A percentile compares a stretch with the other conserved stretches of the same genome.
phyloP scores from a whole-genome alignment of 2,113 vertebrate genomes.

The Pteruthius melanotis region DNA sequence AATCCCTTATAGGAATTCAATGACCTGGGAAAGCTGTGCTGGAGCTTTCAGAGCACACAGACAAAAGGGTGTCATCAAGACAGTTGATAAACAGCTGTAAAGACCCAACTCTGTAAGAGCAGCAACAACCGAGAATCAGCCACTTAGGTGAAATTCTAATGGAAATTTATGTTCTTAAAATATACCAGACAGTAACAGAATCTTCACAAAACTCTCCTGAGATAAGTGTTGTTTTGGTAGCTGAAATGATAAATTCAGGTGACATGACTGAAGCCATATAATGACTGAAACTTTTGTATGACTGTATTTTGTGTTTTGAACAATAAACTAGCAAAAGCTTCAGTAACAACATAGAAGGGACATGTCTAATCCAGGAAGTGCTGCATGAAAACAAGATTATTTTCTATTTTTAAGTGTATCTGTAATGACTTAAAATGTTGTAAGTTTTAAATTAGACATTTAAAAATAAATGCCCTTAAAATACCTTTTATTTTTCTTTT shows the following conservation, averaged over 20 bases:
- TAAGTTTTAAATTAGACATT: neutral
- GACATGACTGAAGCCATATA: neutral
- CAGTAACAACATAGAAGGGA: neutral
- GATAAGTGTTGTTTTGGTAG: neutral
- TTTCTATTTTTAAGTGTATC: neutral
- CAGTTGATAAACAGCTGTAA: neutral
- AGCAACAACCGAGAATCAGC: neutral
- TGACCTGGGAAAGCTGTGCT: neutral
- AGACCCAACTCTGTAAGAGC: neutral
- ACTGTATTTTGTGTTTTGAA: neutral
- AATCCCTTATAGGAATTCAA: neutral
- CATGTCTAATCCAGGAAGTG: neutral
- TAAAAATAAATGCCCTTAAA: neutral
- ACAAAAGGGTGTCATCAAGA: neutral
- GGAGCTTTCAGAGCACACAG: neutral
- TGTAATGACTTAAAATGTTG: neutral
- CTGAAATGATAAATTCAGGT: neutral
- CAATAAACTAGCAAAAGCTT: neutral
- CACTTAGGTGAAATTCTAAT: neutral
- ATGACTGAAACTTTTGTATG: neutral
- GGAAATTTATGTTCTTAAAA: neutral
- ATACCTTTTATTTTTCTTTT: neutral
- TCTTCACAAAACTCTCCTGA: neutral
- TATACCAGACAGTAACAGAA: neutral
- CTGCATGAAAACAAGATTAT: neutral